phyloP scores from a whole-genome alignment of 2,888 invertebrate species.

The Thera britannica region DNA sequence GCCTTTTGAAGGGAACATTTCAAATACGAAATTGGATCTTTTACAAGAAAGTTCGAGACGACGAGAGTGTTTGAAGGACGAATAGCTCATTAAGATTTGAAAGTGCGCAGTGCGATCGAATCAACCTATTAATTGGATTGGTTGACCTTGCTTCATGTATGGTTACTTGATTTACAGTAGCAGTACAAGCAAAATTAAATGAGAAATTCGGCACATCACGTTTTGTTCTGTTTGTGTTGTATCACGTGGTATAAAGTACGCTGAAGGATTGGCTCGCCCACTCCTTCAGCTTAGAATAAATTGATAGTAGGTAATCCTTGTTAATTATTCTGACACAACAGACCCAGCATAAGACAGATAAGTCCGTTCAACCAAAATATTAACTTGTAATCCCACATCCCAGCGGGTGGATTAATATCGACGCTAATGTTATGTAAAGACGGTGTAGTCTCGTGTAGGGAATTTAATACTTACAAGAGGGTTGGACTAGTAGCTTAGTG shows the following conservation, averaged over 20 bases:
- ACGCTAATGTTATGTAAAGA: slow-evolving; percentile 25
- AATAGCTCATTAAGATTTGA: not conserved
- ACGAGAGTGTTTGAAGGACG: not conserved
- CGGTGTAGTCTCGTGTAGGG: slow-evolving; percentile 11
- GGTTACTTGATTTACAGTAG: not conserved
- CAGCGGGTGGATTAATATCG: slow-evolving; percentile 28
- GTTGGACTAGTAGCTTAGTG: not conserved
- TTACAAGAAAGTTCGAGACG: not conserved
- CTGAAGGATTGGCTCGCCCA: not conserved
- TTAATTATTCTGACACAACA: slow-evolving; percentile 33
- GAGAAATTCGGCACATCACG: too few species aligned
- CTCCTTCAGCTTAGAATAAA: slow-evolving; percentile 11
- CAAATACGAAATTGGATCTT: slow-evolving; percentile 8
- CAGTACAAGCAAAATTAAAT: not conserved
- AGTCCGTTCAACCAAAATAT: slow-evolving; percentile 38
- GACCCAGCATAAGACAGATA: slow-evolving; percentile 25
- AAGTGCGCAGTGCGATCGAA: not conserved
- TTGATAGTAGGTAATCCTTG: slow-evolving; percentile 19
- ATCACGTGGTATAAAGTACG: not conserved
- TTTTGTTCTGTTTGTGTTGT: too few species aligned
- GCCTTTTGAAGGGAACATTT: slow-evolving; percentile 16
- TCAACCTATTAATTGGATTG: not conserved
- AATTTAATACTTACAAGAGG: slow-evolving; percentile 24
- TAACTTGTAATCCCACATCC: slow-evolving; percentile 37
- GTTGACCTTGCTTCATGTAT: not conserved